A percentile compares a stretch with the other conserved stretches of the same genome.
Conservation (phyloP, 2,888 invertebrate genomes). For the Campopleginae sp. region DNA sequence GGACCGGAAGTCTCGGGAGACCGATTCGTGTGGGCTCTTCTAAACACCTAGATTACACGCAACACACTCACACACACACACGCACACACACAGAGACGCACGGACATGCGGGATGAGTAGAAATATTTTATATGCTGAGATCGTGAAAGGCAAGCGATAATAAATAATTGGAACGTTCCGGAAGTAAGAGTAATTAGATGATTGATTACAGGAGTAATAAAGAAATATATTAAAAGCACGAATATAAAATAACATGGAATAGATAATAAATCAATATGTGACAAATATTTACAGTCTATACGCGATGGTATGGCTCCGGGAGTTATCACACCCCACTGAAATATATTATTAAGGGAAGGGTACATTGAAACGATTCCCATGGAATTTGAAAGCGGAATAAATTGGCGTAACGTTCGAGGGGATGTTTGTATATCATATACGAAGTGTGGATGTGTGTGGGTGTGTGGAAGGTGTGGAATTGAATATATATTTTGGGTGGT, state of each 20-base stretch:
- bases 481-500: constrained; percentile 41
- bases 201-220: background rate
- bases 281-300: background rate
- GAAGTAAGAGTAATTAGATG: background rate
- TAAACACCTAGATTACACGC: background rate
- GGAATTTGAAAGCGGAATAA: constrained; percentile 35
- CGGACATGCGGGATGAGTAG: background rate
- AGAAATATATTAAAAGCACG: background rate
- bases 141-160: constrained; percentile 10
- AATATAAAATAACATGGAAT: background rate
- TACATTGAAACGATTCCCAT: constrained; percentile 12
- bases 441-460: too few relatives aligned
- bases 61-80: background rate
- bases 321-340: constrained; percentile 1
- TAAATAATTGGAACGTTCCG: background rate
- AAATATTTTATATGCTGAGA: background rate
- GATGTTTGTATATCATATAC: background rate
- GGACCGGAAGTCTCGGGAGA: constrained; percentile 56
- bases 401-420: constrained; percentile 2
- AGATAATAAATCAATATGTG: constrained; percentile 14
- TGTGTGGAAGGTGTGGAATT: constrained; percentile 38
- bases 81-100: background rate
- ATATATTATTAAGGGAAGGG: background rate
- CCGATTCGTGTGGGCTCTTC: constrained; percentile 35
- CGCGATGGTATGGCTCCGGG: background rate